Percentiles rank a stretch among this genome's conserved stretches.
Evolutionary conservation across 2,113 vertebrate genomes (phyloP).

Genomic region (Pedionomus torquatus): DNA sequence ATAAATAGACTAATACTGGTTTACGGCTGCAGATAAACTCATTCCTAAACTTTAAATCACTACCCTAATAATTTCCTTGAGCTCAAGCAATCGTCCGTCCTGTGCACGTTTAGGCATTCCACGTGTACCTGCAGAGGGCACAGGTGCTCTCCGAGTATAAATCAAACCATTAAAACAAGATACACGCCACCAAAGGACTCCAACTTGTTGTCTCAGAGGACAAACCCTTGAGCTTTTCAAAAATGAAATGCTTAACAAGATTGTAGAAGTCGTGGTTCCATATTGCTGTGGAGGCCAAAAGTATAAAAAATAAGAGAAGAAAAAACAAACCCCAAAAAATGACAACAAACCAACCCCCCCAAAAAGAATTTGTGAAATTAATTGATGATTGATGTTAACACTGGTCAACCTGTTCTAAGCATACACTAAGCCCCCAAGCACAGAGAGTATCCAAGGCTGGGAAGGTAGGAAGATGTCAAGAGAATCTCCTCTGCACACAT

Average conservation of each 20-base stretch:
- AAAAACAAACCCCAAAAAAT: no score
- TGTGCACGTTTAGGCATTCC: background rate
- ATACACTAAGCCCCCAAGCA: no score
- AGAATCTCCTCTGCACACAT: background rate
- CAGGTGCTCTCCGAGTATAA: background rate
- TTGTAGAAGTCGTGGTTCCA: background rate
- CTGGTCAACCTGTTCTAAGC: no score
- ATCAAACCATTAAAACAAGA: background rate
- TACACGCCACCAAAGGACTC: background rate
- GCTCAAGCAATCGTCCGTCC: background rate
- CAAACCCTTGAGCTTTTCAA: background rate
- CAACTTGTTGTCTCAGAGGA: background rate
- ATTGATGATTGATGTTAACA: background rate
- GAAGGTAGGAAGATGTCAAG: background rate
- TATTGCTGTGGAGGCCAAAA: background rate
- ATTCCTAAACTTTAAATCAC: background rate
- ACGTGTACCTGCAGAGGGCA: background rate
- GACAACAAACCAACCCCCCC: no score
- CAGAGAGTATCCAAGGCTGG: background rate
- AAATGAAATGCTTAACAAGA: background rate
- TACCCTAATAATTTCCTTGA: background rate
- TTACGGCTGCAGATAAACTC: background rate
- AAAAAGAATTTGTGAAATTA: background rate
- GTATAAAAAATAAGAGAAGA: background rate
- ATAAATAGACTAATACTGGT: background rate